These are phyloP conservation scores for Blera fallax DNA, from an alignment of 2,888 invertebrate genomes.

Conservation along the genomic window DNA sequence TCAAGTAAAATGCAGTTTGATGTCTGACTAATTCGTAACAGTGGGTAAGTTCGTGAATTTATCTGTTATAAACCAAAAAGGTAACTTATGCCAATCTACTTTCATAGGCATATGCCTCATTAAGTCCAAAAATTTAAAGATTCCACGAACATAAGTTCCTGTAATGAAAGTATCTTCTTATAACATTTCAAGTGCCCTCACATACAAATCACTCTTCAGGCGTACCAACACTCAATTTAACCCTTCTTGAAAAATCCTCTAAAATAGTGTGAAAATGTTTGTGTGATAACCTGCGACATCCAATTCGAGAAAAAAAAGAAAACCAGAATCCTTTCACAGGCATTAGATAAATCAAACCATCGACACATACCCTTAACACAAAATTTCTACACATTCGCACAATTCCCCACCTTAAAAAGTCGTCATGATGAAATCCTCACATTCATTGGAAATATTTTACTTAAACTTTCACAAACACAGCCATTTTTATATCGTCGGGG, in stretches of 20 bases:
- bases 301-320: slow-evolving; percentile 9
- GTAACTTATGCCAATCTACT: no score
- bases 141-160: no score
- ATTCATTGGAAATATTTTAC: slow-evolving; percentile 27
- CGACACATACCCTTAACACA: slow-evolving; percentile 39
- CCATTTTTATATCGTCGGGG: slow-evolving; percentile 59
- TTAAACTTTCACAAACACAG: slow-evolving; percentile 59
- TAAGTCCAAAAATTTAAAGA: no score
- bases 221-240: slow-evolving; percentile 42
- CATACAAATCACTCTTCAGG: slow-evolving; percentile 9
- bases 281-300: slow-evolving; percentile 41
- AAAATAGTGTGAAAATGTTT: slow-evolving; percentile 67
- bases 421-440: slow-evolving; percentile 36
- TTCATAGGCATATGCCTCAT: no score
- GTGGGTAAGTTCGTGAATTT: no score
- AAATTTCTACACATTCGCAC: not conserved
- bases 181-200: not conserved
- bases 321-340: slow-evolving; percentile 6
- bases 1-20: no score
- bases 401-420: not conserved
- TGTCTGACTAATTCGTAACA: no score
- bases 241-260: slow-evolving; percentile 54
- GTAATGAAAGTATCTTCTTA: no score
- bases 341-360: slow-evolving; percentile 67
- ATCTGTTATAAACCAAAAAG: no score